phyloP scores from a whole-genome alignment of 2,797 vertebrate genomes.

The Sparidentex hasta region DNA sequence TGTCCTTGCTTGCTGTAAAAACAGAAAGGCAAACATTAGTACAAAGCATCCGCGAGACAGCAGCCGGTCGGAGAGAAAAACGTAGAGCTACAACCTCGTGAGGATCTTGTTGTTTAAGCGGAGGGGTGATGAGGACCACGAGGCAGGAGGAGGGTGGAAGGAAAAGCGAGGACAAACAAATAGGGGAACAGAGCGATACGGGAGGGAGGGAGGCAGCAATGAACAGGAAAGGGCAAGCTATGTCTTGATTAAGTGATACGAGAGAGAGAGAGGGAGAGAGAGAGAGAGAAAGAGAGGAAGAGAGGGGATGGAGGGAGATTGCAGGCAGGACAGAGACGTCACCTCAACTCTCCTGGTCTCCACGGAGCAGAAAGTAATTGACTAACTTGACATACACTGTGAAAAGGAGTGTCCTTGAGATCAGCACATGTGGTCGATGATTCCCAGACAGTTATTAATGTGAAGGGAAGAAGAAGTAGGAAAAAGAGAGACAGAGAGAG shows the following conservation, averaged over 20 bases:
- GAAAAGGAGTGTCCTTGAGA: constrained; percentile 73
- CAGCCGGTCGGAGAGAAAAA: constrained; percentile 59
- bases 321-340: constrained; percentile 76
- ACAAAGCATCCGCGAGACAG: constrained; percentile 23
- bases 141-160: constrained; percentile 61
- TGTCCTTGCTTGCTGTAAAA: constrained; percentile 66
- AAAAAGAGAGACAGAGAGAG: constrained; percentile 54
- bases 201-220: constrained; percentile 81
- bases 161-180: constrained; percentile 77
- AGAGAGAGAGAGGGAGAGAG: constrained; percentile 52
- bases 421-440: constrained; percentile 64
- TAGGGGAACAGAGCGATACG: constrained; percentile 62
- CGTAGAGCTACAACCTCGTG: constrained; percentile 36
- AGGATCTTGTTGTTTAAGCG: constrained; percentile 40
- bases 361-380: constrained; percentile 68
- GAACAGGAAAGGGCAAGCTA: constrained; percentile 87
- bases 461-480: constrained; percentile 51
- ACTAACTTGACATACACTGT: constrained; percentile 67
- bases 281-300: constrained; percentile 39
- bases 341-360: constrained; percentile 72
- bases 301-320: constrained; percentile 61
- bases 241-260: constrained; percentile 87
- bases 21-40: constrained; percentile 44
- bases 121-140: constrained; percentile 57
- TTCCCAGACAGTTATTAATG: constrained; percentile 76